Evolutionary conservation across 2,113 vertebrate genomes (phyloP), one percentile per base, ranked within the genome.

Genomic region (Meles meles): DNA sequence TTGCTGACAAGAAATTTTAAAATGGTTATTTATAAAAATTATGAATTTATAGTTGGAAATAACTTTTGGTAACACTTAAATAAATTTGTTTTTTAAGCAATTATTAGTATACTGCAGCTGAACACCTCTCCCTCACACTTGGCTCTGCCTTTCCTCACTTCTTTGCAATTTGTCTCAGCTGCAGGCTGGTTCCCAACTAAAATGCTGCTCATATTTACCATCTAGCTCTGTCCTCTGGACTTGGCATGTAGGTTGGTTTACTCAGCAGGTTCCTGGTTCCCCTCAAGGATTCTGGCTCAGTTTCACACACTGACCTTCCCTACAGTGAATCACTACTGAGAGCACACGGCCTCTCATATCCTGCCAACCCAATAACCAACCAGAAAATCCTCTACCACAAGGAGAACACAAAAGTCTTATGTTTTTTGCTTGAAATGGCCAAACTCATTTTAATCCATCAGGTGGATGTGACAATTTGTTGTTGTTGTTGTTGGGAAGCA

Each of bases 251-350:
- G 55, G 31, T 42, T 5, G 29, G 18, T 63, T 79, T 92, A 69
- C 55, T 63, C 57, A 88, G 52, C 39, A 87, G 34, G 65, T 61
- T 52, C 6, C 63, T 83, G 72, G 47, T 85, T 80, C 34, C 76
- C 59, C 55, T 95, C 79, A 42, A 47, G 42, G 42, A 92, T 14
- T 89, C 69, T 95, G 89, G 61, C 90, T 92, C 27, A 44, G 0
- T 90, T 92, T 98, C 34, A 34, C 79, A 93, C 1, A 18, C n/a
- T 84, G 91, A 96, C 72, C n/a, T 93, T 97, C 79, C 37, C 52
- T 6, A 71, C 23, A 42, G 17, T 76, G n/a, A 61, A 65, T 93
- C 44, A 29, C 69, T 85, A 87, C 55, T 92, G 82, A 93, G 80
- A 96, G 55, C 63, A 83, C 79, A 84, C 21, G n/a, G 39, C 21